A percentile compares a stretch with the other conserved stretches of the same genome.
Conservation (phyloP, 2,113 vertebrate species). For the Oncorhynchus keta region DNA sequence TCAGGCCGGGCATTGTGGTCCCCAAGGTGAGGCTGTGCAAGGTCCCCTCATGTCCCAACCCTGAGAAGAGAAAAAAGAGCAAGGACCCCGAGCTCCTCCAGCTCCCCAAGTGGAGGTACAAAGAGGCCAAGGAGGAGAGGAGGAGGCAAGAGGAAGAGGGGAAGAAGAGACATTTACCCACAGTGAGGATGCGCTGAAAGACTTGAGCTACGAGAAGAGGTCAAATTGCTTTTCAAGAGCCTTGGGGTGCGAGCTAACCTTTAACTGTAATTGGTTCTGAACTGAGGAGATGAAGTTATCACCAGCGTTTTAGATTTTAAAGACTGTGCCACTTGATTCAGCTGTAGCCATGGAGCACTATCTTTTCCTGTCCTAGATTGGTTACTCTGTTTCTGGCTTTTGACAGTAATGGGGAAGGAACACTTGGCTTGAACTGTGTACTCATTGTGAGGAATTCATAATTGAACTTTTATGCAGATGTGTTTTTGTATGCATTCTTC, state of each 20-base stretch:
- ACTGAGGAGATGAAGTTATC: too few species aligned
- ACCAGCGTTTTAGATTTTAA: too few species aligned
- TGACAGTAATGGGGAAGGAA: too few species aligned
- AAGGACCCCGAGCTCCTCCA: conserved; percentile 78
- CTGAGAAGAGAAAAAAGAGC: conserved; percentile 61
- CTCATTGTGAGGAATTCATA: conserved; percentile 1
- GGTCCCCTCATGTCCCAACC: conserved; percentile 81
- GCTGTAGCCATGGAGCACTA: too few species aligned
- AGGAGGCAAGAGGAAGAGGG: conserved; percentile 75
- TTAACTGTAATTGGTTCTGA: too few species aligned
- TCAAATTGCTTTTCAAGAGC: not conserved
- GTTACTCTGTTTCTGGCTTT: too few species aligned
- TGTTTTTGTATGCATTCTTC: not conserved
- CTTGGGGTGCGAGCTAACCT: too few species aligned
- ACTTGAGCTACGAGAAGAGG: not conserved
- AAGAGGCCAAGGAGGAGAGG: conserved; percentile 83
- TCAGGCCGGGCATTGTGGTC: conserved; percentile 82
- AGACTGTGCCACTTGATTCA: too few species aligned
- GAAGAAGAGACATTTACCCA: conserved; percentile 1
- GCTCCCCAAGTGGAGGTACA: conserved; percentile 93
- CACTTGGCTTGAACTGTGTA: too few species aligned
- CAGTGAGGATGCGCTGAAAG: not conserved
- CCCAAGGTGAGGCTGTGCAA: conserved; percentile 88
- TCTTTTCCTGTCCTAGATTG: too few species aligned
- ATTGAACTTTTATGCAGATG: conserved; percentile 15